These are phyloP conservation scores for Pterocles burchelli DNA, from an alignment of 2,113 vertebrate species.

Conservation along the genomic window DNA sequence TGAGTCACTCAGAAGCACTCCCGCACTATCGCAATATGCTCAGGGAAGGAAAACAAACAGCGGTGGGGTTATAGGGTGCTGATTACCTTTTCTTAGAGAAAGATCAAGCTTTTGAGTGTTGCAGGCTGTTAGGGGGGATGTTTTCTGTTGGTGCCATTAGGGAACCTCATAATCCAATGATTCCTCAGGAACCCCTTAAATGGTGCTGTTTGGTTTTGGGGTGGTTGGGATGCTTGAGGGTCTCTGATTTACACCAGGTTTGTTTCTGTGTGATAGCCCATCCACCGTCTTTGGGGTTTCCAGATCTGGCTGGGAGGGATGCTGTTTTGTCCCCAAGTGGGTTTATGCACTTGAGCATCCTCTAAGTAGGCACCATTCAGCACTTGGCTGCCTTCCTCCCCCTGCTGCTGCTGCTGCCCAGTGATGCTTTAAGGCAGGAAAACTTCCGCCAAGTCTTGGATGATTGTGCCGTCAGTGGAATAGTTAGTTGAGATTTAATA, in stretches of 20 bases:
- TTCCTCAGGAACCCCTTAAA: background rate
- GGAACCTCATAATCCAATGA: background rate
- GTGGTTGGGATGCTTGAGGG: background rate
- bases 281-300: background rate
- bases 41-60: constrained; percentile 54
- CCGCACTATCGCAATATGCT: constrained; percentile 13
- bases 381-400: background rate
- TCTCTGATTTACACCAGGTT: background rate
- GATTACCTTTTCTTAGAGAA: constrained; percentile 51
- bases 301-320: background rate
- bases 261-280: background rate
- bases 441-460: background rate
- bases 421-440: constrained; percentile 11
- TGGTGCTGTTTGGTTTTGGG: background rate
- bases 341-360: background rate
- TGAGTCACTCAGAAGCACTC: constrained; percentile 50
- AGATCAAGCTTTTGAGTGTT: background rate
- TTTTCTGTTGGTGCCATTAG: background rate
- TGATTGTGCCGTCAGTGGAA: constrained; percentile 54
- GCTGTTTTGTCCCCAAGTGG: background rate
- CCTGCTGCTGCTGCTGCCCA: background rate
- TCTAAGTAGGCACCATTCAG: background rate
- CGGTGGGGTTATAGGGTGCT: constrained; percentile 6
- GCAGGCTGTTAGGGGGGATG: background rate
- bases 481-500: constrained; percentile 76